A percentile compares a stretch with the other conserved stretches of the same genome.
Evolutionary conservation across 2,888 invertebrate species (phyloP).

Genomic region (Thymelicus sylvestris): DNA sequence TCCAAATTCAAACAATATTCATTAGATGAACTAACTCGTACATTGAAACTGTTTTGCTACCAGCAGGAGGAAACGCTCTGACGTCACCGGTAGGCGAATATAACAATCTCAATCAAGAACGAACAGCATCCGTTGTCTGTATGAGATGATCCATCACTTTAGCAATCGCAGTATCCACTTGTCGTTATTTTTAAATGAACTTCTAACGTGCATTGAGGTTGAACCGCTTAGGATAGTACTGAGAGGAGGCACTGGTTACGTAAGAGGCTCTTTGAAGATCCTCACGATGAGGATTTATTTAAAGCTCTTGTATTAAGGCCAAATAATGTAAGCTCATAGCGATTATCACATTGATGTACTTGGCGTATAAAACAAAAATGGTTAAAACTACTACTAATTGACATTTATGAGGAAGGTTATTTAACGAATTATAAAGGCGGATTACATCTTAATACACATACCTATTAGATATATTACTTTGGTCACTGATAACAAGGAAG

Average conservation of each 20-base stretch:
- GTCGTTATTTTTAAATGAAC: constrained; percentile 36
- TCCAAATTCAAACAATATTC: no score
- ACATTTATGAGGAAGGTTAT: no score
- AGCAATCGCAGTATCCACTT: constrained; percentile 39
- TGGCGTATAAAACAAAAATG: no score
- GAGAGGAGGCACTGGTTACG: not conserved
- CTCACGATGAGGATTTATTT: not conserved
- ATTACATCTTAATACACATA: no score
- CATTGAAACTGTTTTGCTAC: constrained; percentile 11
- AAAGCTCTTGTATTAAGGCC: not conserved
- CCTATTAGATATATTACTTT: no score
- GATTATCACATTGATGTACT: no score
- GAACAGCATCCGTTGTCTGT: constrained; percentile 56
- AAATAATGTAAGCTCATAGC: not conserved
- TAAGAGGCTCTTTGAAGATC: constrained; percentile 19
- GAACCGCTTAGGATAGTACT: constrained; percentile 19
- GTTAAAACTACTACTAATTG: no score
- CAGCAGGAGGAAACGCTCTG: constrained; percentile 43
- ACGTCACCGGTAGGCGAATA: constrained; percentile 43
- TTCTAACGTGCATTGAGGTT: constrained; percentile 19
- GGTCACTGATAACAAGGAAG: no score
- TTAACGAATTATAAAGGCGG: no score
- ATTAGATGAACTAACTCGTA: no score
- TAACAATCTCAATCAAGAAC: constrained; percentile 44
- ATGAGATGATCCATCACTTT: constrained; percentile 66